Evolutionary conservation across 2,888 invertebrate genomes (phyloP).

Genomic region (Gordius sp.): DNA sequence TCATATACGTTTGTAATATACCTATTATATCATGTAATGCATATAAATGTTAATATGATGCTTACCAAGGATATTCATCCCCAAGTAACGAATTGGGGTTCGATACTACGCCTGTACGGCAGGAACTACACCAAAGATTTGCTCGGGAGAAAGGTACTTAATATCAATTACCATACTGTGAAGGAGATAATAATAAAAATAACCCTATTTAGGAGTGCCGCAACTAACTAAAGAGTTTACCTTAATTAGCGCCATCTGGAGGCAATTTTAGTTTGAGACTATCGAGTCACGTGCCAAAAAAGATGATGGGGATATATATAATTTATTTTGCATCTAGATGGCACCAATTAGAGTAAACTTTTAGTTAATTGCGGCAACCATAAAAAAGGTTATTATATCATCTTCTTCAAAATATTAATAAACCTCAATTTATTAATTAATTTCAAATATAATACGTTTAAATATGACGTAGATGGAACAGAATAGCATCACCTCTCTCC

Average conservation of each 20-base stretch:
- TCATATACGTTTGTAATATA: too few species aligned
- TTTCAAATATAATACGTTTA: background rate
- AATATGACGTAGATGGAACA: background rate
- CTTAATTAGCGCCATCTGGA: too few species aligned
- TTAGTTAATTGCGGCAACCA: background rate
- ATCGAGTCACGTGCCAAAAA: too few species aligned
- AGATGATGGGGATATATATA: background rate
- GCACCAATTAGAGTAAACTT: background rate
- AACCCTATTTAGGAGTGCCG: too few species aligned
- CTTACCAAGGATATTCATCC: constrained; percentile 56
- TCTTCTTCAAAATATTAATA: background rate
- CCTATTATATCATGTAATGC: too few species aligned
- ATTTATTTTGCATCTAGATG: background rate
- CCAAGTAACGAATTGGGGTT: constrained; percentile 75
- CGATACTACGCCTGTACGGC: constrained; percentile 65
- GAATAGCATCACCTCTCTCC: background rate
- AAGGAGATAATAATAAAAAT: too few species aligned
- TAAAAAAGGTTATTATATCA: background rate
- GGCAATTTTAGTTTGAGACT: too few species aligned
- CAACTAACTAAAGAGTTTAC: too few species aligned
- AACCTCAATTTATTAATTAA: background rate
- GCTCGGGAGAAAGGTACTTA: constrained; percentile 16
- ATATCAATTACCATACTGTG: too few species aligned
- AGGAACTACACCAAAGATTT: constrained; percentile 38
- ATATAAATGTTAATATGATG: too few species aligned